These are phyloP conservation scores for Lynx canadensis DNA, from an alignment of 2,113 vertebrate species.

Conservation along the genomic window DNA sequence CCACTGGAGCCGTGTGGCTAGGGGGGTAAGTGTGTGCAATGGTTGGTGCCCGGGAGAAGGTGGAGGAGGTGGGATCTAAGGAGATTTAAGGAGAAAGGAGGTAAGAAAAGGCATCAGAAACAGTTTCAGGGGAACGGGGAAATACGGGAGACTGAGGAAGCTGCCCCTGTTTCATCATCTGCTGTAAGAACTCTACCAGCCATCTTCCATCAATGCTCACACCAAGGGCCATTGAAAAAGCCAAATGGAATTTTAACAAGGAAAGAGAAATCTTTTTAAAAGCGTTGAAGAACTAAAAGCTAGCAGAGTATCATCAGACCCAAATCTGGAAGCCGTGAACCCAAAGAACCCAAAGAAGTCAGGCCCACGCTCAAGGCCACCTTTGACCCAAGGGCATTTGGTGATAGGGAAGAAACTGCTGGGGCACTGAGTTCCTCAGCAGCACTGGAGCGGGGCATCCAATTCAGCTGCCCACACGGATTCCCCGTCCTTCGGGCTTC, in stretches of 20 bases:
- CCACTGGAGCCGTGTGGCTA: neutral
- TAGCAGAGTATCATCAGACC: neutral
- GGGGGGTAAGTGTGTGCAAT: fast-evolving
- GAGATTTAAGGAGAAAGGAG: neutral
- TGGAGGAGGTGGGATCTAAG: neutral
- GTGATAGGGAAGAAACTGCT: neutral
- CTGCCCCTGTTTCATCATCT: neutral
- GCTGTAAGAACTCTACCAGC: neutral
- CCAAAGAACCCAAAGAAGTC: neutral
- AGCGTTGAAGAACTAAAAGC: neutral
- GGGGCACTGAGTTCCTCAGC: neutral
- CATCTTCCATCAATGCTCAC: neutral
- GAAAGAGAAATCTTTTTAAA: neutral
- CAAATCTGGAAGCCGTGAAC: neutral
- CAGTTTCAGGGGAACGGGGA: neutral
- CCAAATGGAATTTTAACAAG: neutral
- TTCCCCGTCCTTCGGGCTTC: neutral
- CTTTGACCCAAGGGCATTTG: neutral
- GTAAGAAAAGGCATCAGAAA: neutral
- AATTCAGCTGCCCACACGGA: fast-evolving
- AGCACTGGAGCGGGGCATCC: neutral
- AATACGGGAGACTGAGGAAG: neutral
- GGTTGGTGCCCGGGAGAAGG: too few species aligned
- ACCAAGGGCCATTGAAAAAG: neutral
- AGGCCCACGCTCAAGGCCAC: neutral